Conservation (phyloP, 2,888 invertebrate species). For the Panzeria rudis region DNA sequence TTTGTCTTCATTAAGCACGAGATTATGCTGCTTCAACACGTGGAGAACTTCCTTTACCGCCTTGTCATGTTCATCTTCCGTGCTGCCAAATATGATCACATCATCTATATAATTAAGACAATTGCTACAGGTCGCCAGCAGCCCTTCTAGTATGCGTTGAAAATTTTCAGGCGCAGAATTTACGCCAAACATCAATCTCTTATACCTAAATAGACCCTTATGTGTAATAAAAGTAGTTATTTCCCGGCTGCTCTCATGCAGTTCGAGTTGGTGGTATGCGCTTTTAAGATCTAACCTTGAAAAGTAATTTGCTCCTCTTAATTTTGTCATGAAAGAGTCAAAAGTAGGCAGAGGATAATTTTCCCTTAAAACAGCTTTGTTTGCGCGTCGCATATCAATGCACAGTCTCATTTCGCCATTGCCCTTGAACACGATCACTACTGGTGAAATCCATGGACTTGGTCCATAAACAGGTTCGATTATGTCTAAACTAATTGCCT, state of each 20-base stretch:
- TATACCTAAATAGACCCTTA: conserved; percentile 76
- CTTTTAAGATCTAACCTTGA: conserved; percentile 77
- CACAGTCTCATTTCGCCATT: conserved; percentile 58
- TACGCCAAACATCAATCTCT: conserved; percentile 70
- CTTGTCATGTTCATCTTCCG: conserved; percentile 74
- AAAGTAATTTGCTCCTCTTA: conserved; percentile 72
- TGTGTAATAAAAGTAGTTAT: conserved; percentile 73
- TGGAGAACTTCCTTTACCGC: conserved; percentile 71
- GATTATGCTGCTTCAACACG: background rate
- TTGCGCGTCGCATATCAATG: conserved; percentile 46
- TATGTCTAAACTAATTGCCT: conserved; percentile 74
- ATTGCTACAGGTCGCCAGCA: background rate
- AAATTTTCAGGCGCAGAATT: conserved; percentile 76
- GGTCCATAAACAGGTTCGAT: conserved; percentile 77
- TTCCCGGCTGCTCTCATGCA: conserved; percentile 53
- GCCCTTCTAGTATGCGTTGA: conserved; percentile 67
- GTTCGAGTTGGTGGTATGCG: conserved; percentile 76
- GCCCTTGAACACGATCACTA: conserved; percentile 74
- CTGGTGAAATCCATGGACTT: conserved; percentile 78
- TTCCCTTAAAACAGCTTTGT: conserved; percentile 65
- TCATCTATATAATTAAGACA: conserved; percentile 13
- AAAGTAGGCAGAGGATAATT: conserved; percentile 58
- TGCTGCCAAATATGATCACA: background rate
- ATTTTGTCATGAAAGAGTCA: conserved; percentile 39
- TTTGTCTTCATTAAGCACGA: background rate